phyloP scores from a whole-genome alignment of 2,888 invertebrate genomes.

The Ophion ellenae region DNA sequence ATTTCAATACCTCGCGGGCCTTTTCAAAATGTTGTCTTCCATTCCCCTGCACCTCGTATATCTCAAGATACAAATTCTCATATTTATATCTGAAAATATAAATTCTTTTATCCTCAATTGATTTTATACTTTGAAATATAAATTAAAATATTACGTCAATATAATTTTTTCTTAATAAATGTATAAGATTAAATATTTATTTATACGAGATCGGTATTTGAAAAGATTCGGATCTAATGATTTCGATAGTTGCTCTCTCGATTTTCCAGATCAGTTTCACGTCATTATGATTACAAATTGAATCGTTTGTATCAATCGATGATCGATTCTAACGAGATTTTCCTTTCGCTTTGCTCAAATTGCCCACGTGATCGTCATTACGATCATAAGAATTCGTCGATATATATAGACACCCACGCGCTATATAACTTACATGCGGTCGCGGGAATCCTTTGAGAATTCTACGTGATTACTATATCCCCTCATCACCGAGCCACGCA shows the following conservation, averaged over 20 bases:
- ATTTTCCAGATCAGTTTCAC: background rate
- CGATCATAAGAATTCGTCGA: constrained; percentile 12
- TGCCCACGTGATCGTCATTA: constrained; percentile 26
- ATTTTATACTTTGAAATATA: no score
- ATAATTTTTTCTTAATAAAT: no score
- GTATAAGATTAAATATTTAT: no score
- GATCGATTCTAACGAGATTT: constrained; percentile 33
- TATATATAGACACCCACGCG: constrained; percentile 26
- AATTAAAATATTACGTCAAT: no score
- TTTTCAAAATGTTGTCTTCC: no score
- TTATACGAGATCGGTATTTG: no score
- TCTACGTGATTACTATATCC: constrained; percentile 60
- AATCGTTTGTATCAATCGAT: constrained; percentile 59
- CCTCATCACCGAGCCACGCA: constrained; percentile 68
- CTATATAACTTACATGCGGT: constrained; percentile 66
- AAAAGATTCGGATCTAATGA: no score
- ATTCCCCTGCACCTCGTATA: no score
- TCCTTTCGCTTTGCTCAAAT: constrained; percentile 42
- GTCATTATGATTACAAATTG: constrained; percentile 47
- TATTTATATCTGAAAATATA: no score
- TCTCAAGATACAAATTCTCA: no score
- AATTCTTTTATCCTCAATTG: no score
- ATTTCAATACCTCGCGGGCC: no score
- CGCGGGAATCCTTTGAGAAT: constrained; percentile 68
- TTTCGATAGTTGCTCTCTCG: background rate